Evolutionary conservation across 2,888 invertebrate genomes (phyloP).

Genomic region (Podotricha telesiphe): DNA sequence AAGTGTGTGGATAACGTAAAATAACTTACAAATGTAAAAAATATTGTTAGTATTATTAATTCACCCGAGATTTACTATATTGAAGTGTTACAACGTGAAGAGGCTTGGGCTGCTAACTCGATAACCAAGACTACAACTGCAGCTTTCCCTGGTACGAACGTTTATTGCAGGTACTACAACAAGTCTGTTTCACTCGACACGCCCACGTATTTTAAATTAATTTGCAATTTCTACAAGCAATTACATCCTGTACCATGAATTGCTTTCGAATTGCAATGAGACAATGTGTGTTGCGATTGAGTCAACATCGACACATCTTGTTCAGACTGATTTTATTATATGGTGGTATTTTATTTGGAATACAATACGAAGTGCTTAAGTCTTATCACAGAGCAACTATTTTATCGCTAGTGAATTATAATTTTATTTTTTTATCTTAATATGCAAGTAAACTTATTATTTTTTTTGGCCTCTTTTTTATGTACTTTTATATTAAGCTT

Average conservation of each 20-base stretch:
- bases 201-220: slow-evolving; percentile 82
- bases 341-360: neutral
- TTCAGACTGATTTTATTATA: neutral
- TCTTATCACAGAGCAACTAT: neutral
- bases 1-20: no score
- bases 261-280: slow-evolving; percentile 32
- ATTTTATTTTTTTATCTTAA: neutral
- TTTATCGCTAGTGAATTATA: neutral
- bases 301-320: neutral
- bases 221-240: slow-evolving; percentile 73
- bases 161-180: slow-evolving; percentile 83
- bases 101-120: slow-evolving; percentile 78
- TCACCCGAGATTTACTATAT: slow-evolving; percentile 60
- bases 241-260: slow-evolving; percentile 56
- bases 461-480: no score
- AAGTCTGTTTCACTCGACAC: slow-evolving; percentile 76
- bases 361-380: neutral
- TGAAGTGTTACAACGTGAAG: slow-evolving; percentile 65
- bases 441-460: no score
- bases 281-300: slow-evolving; percentile 16
- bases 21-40: no score
- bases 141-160: slow-evolving; percentile 83
- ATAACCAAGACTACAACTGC: slow-evolving; percentile 83
- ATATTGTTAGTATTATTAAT: slow-evolving; percentile 64
- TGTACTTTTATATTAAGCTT: no score